Evolutionary conservation across 2,797 vertebrate species (phyloP), one percentile per base, ranked within the genome.

Genomic region (Bryconaethiops microstoma): DNA sequence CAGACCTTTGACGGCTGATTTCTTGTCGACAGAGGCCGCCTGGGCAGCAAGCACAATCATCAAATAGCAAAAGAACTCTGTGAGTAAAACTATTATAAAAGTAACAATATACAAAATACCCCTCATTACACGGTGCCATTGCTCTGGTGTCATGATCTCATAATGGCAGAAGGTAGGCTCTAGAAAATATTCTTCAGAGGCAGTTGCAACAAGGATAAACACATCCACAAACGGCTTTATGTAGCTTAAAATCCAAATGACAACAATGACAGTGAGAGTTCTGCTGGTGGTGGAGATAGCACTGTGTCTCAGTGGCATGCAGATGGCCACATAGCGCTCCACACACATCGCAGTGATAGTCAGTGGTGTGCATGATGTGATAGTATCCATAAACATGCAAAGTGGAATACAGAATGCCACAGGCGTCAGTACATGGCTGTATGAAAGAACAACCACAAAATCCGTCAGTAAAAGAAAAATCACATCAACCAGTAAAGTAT

Each of bases 311-410:
- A 89, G 76, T 0, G 87, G 87, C 82, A 86, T 83, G 74, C 86
- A 88, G 59, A 88, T 88, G 55, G 87, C 87, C 54, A 86, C 87
- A 2, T 86, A 89, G 10, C 88, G 85, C 79, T 89, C 88, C 69
- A 89, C 64, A 52, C 88, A 88, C 87, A 89, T 89, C 40, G 82
- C 85, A 40, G 65, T 79, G n/a, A 89, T 86, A 5, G 87, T 87
- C 19, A 87, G 63, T 2, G 88, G 86, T 4, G 88, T 86, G 55
- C 78, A 70, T n/a, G 63, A 67, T n/a, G 72, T 72, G 9, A 89
- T 6, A 0, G 45, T 69, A 1, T 79, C 76, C 84, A 88, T 88
- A 1, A 88, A 4, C 39, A 89, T 81, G 29, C 82, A 83, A 8
- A 87, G 45, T 2, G 84, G 73, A 48, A 87, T 78, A 42, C 86